Percentiles rank a stretch among this genome's conserved stretches.
phyloP scores from a whole-genome alignment of 1,140 invertebrate genomes.

The Lethrus apterus region DNA sequence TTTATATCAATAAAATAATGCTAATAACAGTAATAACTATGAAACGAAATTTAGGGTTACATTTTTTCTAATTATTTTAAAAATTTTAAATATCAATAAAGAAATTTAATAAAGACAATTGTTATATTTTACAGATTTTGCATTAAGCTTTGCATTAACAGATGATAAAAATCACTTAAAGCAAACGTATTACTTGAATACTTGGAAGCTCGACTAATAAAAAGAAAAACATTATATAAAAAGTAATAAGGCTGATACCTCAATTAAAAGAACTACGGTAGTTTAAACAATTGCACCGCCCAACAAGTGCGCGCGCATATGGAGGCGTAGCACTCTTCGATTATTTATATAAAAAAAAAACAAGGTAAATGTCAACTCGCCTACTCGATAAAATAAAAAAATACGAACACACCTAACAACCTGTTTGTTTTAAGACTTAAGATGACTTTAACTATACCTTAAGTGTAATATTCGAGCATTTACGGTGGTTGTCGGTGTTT shows the following conservation, averaged over 20 bases:
- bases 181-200: not conserved
- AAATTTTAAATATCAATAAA: too few species aligned
- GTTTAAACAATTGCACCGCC: conserved; percentile 15
- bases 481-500: conserved; percentile 31
- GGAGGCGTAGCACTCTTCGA: conserved; percentile 10
- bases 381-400: conserved; percentile 31
- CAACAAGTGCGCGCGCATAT: conserved; percentile 12
- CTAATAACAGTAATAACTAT: too few species aligned
- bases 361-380: conserved; percentile 28
- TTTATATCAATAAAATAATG: too few species aligned
- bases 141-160: too few species aligned
- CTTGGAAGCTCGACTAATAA: conserved; percentile 11
- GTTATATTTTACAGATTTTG: too few species aligned
- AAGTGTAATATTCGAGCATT: conserved; percentile 34
- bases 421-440: conserved; percentile 33
- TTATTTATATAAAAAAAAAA: conserved; percentile 23
- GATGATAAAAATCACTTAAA: too few species aligned
- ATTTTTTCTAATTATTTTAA: too few species aligned
- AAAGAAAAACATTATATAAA: conserved; percentile 17
- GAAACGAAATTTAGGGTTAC: too few species aligned
- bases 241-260: conserved; percentile 15
- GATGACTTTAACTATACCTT: conserved; percentile 27
- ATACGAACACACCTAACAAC: conserved; percentile 25
- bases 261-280: conserved; percentile 20
- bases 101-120: too few species aligned